Base-by-base conservation (phyloP, 2,888 invertebrate species). In the Gibbula magus region DNA sequence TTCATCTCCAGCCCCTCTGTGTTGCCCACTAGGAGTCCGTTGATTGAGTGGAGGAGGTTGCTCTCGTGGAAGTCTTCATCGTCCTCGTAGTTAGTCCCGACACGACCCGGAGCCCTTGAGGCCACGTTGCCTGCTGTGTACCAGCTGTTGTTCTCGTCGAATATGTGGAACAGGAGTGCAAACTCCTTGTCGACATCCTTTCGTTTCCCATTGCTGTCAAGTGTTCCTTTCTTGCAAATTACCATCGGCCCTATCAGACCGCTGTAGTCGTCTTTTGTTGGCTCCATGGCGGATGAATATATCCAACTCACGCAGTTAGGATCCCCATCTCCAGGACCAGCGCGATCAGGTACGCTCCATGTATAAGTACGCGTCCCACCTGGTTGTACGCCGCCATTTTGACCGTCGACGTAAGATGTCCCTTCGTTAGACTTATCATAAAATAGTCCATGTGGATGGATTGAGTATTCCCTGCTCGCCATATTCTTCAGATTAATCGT, bases 101-200 rank as follows among this genome's bases (percentile, higher is more conserved):
- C 45, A 52, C 82, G 52, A 13, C 20, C 54, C 0, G 86, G 86
- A 7, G 88, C 85, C 52, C 86, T 85, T 18, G 81, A 84, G 45
- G 81, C 35, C 52, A 90, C 85, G 80, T 90, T 91, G 67, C 90
- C 88, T 20, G 86, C 79, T 20, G 90, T 81, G 77, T 90, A 90
- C 86, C 89, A 89, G 73, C 89, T 90, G 32, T 86, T 78, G 77
- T 89, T 89, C 83, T 91, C 91, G 70, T 91, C 88, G 56, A 89
- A 86, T 7, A 91, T 88, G 56, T 85, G 80, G 82, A 88, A 90
- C 7, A 89, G 70, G 10, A 91, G 56, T 8, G 87, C 87, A 74
- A 90, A 89, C 79, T 91, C 91, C 52, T 83, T 76, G 32, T 88
- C 86, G 10, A 89, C 86, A 54, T 88, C 87, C 7, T 54, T 77